Evolutionary conservation across 2,888 invertebrate genomes (phyloP), one percentile per base, ranked within the genome.

Genomic region (Oxystoma pomonae): DNA sequence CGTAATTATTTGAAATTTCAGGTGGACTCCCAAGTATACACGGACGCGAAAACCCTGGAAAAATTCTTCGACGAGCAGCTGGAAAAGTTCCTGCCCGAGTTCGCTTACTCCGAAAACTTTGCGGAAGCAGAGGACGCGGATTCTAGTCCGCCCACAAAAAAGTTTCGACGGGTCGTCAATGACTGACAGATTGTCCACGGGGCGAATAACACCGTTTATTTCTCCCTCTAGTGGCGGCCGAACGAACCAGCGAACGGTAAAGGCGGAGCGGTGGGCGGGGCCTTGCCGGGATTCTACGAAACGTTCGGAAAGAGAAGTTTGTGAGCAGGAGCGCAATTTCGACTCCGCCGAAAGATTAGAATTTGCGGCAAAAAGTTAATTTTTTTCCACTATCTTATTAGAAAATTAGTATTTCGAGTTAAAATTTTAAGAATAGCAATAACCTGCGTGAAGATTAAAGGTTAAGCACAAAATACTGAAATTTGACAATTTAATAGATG

Each of bases 1-100:
- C n/a, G n/a, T n/a, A n/a, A n/a, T n/a, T n/a, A n/a, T n/a, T n/a
- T n/a, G n/a, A n/a, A 12, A 35, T 71, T 72, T 67, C 78, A 92
- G 92, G 85, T 87, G 73, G 91, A 91, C 70, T 88, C 90, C 16
- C 87, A 87, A 76, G 86, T 92, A 55, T 90, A 88, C 81, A 86
- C 86, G 73, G 90, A 92, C 81, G 93, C 91, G 55, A 88, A 89
- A 78, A 87, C 88, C 67, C 84, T 94, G 73, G 93, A 94, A 78
- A 90, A 90, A 80, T 92, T 93, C 82, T 92, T 94, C 78, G 92
- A 92, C 74, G 88, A 90, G 74, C 88, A 92, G 76, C 82, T 94
- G 68, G 77, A 86, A 59, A 92, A 93, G 79, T 92, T 91, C 89
- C 82, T 93, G 72, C 93, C 93, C 1, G 88, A 87, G 76, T 89